phyloP scores from a whole-genome alignment of 2,113 vertebrate species.

The Psilopsiagon aymara region DNA sequence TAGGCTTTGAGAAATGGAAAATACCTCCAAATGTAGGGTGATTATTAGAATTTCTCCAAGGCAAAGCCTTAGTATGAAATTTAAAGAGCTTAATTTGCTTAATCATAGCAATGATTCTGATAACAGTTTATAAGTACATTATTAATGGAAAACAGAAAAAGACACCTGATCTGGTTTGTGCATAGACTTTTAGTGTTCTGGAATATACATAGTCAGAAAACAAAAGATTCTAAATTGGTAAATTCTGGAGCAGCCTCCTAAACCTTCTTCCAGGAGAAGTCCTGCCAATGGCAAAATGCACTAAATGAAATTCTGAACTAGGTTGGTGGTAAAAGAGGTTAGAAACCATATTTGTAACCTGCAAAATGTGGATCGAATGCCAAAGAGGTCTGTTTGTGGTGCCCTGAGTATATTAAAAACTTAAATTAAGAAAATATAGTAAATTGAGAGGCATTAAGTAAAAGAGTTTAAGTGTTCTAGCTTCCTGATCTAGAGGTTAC shows the following conservation, averaged over 20 bases:
- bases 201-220: background rate
- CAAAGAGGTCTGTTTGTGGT: background rate
- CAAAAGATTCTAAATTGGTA: background rate
- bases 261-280: background rate
- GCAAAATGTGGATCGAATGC: background rate
- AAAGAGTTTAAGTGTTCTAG: background rate
- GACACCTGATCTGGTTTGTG: background rate
- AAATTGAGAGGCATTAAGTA: background rate
- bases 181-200: background rate
- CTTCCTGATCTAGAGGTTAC: background rate
- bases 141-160: background rate
- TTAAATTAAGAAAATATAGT: background rate
- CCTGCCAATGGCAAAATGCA: background rate
- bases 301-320: background rate
- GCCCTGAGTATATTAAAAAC: background rate
- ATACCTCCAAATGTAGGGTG: background rate
- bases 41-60: background rate
- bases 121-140: background rate
- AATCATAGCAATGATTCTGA: rapidly evolving
- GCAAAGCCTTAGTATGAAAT: background rate
- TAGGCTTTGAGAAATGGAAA: background rate
- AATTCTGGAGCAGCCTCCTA: background rate
- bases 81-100: background rate
- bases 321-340: background rate
- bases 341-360: background rate